Conservation (phyloP, 2,113 vertebrate genomes). For the Cyanocitta stelleri region DNA sequence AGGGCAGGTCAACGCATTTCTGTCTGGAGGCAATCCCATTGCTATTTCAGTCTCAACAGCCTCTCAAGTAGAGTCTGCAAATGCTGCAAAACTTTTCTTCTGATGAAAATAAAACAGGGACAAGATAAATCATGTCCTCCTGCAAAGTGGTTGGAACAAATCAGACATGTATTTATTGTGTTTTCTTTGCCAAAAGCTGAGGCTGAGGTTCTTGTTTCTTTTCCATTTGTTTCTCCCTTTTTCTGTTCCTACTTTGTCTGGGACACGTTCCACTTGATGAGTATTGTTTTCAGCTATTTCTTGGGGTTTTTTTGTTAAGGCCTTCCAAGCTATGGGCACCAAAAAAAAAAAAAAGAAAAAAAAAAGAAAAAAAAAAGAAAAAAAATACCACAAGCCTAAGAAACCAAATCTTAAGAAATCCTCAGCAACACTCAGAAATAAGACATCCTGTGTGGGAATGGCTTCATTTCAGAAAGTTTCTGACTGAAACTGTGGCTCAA, state of each 20-base stretch:
- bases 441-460: not conserved
- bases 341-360: not conserved
- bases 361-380: no score
- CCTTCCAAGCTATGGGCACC: not conserved
- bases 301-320: not conserved
- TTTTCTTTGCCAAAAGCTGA: not conserved
- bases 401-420: not conserved
- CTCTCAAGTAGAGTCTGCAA: not conserved
- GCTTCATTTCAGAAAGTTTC: not conserved
- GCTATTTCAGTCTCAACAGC: not conserved
- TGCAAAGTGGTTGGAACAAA: not conserved
- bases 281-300: not conserved
- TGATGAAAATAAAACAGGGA: not conserved
- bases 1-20: not conserved
- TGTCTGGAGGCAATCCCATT: not conserved
- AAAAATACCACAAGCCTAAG: not conserved
- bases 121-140: conserved; percentile 5
- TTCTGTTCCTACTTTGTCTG: not conserved
- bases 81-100: not conserved
- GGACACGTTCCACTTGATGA: not conserved
- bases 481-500: not conserved
- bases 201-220: not conserved
- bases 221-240: not conserved
- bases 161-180: not conserved
- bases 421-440: not conserved